Base-by-base conservation (phyloP, 2,797 vertebrate species). In the Ispidina picta region DNA sequence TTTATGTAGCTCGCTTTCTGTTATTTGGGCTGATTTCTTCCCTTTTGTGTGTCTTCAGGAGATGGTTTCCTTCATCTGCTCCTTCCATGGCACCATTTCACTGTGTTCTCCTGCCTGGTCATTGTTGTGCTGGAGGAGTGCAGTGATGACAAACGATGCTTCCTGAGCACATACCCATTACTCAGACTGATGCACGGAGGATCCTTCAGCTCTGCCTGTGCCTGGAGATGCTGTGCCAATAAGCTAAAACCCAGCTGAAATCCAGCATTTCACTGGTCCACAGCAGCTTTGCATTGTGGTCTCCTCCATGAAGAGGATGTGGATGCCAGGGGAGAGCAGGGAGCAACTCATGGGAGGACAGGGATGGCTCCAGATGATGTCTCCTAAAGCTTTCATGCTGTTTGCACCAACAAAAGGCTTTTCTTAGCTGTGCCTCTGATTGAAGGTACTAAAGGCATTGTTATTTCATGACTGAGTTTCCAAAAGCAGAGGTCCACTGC, bases 81-180 rank as follows among this genome's bases (percentile, higher is more conserved):
- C 33, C 39, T 75, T 52, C 22, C 10, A 41, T 0, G 2, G 44
- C 43, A 54, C 25, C 33, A 10, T 49, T 60, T 72, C 26, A 9
- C 39, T 41, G 43, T 0, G 0, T 12, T 28, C 13, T 49, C 29
- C 63, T 81, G 39, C 39, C 78, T 52, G 1, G 26, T 71, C 35
- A 9, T 37, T 20, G 20, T 7, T 39, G 23, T 18, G 35, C 18
- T 37, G 51, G 41, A 59, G n/a, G 39, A 71, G 15, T 78, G 13
- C 51, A 15, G 9, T 6, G 64, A 52, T 19, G 55, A 59, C 76
- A 77, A 71, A 15, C 6, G 9, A 6, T 14, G 9, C 19, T 64
- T 74, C 56, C 64, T 59, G 51, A 51, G 72, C 64, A 43, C 46
- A 17, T 25, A 8, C 18, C 26, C 1, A 0, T 65, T 69, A 20